Evolutionary conservation across 2,113 vertebrate genomes (phyloP).

Genomic region (Prolemur simus): DNA sequence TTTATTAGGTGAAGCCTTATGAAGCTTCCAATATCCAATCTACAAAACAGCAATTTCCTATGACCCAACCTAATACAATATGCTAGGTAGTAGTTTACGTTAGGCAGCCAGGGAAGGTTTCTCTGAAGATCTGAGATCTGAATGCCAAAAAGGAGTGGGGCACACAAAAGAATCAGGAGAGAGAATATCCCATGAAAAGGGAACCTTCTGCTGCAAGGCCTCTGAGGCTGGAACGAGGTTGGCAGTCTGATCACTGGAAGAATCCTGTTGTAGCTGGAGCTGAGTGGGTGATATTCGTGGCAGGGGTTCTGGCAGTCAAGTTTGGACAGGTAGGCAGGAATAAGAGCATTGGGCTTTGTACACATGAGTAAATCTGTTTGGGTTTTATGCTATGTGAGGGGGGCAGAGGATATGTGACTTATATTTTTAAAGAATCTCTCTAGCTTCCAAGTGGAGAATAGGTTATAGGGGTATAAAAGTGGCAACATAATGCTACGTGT

Average conservation of each 20-base stretch:
- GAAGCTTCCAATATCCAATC: neutral
- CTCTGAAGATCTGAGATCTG: neutral
- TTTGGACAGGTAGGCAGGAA: neutral
- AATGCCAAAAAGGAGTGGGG: neutral
- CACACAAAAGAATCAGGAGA: neutral
- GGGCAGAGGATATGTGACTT: neutral
- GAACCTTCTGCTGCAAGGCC: neutral
- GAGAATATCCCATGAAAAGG: neutral
- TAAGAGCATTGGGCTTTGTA: neutral
- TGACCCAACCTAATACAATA: neutral
- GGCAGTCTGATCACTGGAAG: neutral
- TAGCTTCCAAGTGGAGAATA: neutral
- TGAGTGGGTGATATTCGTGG: neutral
- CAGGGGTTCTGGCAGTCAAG: neutral
- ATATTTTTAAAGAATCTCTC: neutral
- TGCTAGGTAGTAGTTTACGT: neutral
- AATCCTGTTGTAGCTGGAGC: fast-evolving
- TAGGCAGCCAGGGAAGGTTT: neutral
- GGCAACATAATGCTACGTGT: neutral
- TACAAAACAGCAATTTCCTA: neutral
- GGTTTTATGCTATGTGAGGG: neutral
- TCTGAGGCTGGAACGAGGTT: neutral
- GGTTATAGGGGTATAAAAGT: neutral
- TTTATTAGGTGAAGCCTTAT: neutral
- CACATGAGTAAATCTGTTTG: neutral